Percentiles rank a stretch among this genome's conserved stretches.
Conservation (phyloP, 2,113 vertebrate species). For the Tretioscincus oriximinensis region DNA sequence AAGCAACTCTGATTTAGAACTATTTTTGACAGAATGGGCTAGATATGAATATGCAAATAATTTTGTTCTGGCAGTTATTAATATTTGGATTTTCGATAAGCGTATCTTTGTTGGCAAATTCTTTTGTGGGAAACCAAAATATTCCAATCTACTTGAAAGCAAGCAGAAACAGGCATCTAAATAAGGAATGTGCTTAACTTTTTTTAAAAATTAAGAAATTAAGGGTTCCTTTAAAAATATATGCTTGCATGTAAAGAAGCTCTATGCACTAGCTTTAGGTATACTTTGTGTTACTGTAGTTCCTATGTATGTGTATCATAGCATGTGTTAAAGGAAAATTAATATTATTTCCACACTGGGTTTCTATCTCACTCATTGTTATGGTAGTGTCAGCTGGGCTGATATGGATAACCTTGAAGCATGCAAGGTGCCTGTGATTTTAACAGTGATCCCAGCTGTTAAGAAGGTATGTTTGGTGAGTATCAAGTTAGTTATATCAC, state of each 20-base stretch:
- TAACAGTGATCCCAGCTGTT: conserved; percentile 49
- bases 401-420: conserved; percentile 56
- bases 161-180: background rate
- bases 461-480: conserved; percentile 54
- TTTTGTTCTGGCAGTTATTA: conserved; percentile 14
- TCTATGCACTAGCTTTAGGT: background rate
- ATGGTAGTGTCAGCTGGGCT: conserved; percentile 46
- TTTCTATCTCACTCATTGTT: conserved; percentile 54
- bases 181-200: background rate
- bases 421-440: conserved; percentile 50
- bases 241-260: background rate
- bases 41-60: too few species aligned
- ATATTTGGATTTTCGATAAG: background rate
- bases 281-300: background rate
- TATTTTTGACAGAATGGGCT: too few species aligned
- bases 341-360: conserved; percentile 33
- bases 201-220: background rate
- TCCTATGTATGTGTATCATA: background rate
- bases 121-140: background rate
- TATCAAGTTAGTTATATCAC: conserved; percentile 50
- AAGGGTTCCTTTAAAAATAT: background rate
- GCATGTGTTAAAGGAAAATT: conserved; percentile 19
- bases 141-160: background rate
- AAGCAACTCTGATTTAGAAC: background rate
- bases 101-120: background rate